These are phyloP conservation scores for Heterochromis multidens DNA, from an alignment of 2,113 vertebrate species.

Conservation along the genomic window DNA sequence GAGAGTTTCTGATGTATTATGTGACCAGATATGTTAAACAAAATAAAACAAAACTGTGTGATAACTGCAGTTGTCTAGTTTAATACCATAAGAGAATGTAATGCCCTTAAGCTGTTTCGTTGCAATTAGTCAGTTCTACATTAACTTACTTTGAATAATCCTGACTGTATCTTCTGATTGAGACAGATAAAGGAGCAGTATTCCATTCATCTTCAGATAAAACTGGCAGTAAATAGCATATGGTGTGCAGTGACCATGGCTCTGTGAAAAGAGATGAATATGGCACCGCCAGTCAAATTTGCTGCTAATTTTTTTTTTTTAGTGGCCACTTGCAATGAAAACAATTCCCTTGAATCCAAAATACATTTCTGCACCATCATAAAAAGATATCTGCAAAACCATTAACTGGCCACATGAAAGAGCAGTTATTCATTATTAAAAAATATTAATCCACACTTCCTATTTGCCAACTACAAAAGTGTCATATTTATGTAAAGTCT, in stretches of 20 bases:
- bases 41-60: background rate
- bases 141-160: background rate
- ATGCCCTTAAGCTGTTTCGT: background rate
- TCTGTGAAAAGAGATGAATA: background rate
- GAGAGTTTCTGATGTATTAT: background rate
- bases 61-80: background rate
- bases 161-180: background rate
- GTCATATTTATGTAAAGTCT: background rate
- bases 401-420: background rate
- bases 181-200: background rate
- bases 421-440: background rate
- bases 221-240: background rate
- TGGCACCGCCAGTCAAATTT: no score
- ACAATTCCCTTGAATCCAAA: background rate
- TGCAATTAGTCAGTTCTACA: background rate
- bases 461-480: background rate
- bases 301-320: no score
- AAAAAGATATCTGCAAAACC: background rate
- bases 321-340: background rate
- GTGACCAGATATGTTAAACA: background rate
- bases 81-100: background rate
- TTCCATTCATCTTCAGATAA: background rate
- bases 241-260: background rate
- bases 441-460: background rate
- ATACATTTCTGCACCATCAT: background rate